Evolutionary conservation across 1,140 invertebrate genomes (phyloP).

Genomic region (Condylostylus longicornis): DNA sequence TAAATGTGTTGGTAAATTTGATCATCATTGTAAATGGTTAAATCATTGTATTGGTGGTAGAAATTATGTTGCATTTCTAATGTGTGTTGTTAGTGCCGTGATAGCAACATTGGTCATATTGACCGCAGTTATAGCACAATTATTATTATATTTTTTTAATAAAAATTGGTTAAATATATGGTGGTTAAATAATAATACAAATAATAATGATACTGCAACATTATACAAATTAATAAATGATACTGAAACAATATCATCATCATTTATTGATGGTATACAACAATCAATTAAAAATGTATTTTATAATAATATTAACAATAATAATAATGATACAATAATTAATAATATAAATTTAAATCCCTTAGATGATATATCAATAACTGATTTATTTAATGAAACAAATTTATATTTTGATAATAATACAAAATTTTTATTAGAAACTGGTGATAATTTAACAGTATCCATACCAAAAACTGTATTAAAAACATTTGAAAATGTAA

Average conservation of each 20-base stretch:
- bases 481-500: too few relatives aligned
- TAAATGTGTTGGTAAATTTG: conserved; percentile 87
- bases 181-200: conserved; percentile 7
- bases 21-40: conserved; percentile 95
- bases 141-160: conserved; percentile 43
- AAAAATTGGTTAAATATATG: conserved; percentile 37
- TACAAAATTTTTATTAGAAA: too few relatives aligned
- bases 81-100: conserved; percentile 71
- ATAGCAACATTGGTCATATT: conserved; percentile 54
- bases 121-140: conserved; percentile 48
- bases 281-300: too few relatives aligned
- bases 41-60: conserved; percentile 88
- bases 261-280: too few relatives aligned
- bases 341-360: too few relatives aligned
- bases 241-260: too few relatives aligned
- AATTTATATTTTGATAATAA: too few relatives aligned
- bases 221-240: too few relatives aligned
- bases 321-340: too few relatives aligned
- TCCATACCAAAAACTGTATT: not conserved
- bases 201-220: conserved; percentile 15
- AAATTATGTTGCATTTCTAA: conserved; percentile 79
- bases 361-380: too few relatives aligned
- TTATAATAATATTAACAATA: too few relatives aligned
- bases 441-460: not conserved
- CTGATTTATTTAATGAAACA: too few relatives aligned